Evolutionary conservation across 2,113 vertebrate genomes (phyloP), one percentile per base, ranked within the genome.

Genomic region (Salminus brasiliensis): DNA sequence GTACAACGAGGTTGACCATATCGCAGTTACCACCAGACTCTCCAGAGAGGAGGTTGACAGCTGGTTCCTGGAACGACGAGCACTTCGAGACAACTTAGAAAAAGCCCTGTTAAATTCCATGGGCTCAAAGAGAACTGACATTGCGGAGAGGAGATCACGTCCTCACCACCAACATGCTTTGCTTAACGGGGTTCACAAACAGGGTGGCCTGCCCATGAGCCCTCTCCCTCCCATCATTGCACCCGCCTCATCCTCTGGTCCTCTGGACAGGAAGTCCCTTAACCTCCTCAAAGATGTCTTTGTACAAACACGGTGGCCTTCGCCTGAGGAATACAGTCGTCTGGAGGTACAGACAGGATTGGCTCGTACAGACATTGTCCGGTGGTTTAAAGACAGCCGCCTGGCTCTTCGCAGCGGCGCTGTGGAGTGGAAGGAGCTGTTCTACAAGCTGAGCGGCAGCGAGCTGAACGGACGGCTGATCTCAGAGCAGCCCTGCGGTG

Each of bases 81-180:
- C 94, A 23, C 93, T 98, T 47, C 93, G 96, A 1, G 96, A 98
- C 89, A 95, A 93, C 90, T 91, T 98, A 88, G 97, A 99, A 53
- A 95, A 97, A 85, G 96, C 95, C 0, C 93, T 98, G 45, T 90
- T 98, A 75, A 97, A 97, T 88, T 95, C 97, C 36, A 97, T 98
- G 96, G 96, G 96, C 41, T 91, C 93, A 0, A 92, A 87, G 82
- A 88, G 83, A 81, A 87, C 88, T 73, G 88, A 88, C 55, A 82
- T 88, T 45, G 82, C 43, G 16, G 91, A 93, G 36, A 88, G 93
- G 0, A 74, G 79, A 81, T 45, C 83, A 80, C 63, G 81, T 74
- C 82, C 86, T 85, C 87, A 88, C 66, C 82, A 83, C 34, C 86
- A 88, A 34, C 86, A 87, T 27, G 88, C 82, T 18, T 83, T 90